A percentile compares a stretch with the other conserved stretches of the same genome.
phyloP scores from a whole-genome alignment of 2,888 invertebrate species.

The Trypoxylon attenuatum region DNA sequence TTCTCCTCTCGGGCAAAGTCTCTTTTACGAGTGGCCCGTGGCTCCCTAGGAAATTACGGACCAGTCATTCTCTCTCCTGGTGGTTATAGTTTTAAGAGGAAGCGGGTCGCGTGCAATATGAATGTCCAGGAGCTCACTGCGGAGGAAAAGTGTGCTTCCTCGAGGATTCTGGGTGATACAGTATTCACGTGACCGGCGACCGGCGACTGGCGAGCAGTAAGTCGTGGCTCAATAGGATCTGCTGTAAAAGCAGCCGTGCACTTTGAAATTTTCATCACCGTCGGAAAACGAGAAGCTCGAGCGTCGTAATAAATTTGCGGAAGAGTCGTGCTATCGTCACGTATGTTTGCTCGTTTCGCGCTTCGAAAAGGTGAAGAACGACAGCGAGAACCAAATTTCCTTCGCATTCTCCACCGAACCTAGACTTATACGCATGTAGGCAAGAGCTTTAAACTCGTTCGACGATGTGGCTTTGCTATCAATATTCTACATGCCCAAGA shows the following conservation, averaged over 20 bases:
- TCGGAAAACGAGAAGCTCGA: constrained; percentile 34
- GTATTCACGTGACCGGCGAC: constrained; percentile 30
- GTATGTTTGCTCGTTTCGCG: too few relatives aligned
- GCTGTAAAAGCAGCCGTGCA: constrained; percentile 19
- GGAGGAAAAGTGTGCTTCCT: constrained; percentile 13
- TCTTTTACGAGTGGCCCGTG: neutral
- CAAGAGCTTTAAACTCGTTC: too few relatives aligned
- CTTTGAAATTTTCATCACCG: constrained; percentile 34
- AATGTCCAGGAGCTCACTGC: constrained; percentile 15
- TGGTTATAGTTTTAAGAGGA: constrained; percentile 10
- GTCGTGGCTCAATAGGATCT: constrained; percentile 28
- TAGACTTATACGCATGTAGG: too few relatives aligned
- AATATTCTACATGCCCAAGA: too few relatives aligned
- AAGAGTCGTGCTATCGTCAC: too few relatives aligned
- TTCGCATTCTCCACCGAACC: too few relatives aligned
- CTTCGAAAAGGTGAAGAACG: too few relatives aligned
- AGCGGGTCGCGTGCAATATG: constrained; percentile 3
- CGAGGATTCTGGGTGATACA: constrained; percentile 25
- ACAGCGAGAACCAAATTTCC: too few relatives aligned
- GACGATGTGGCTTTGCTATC: too few relatives aligned
- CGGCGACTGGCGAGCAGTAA: constrained; percentile 21
- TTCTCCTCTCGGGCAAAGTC: neutral
- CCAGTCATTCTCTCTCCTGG: constrained; percentile 9
- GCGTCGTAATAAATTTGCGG: constrained; percentile 36
- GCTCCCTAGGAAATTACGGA: constrained; percentile 1